phyloP scores from a whole-genome alignment of 2,797 vertebrate species.

The Clarias platycephalus region DNA sequence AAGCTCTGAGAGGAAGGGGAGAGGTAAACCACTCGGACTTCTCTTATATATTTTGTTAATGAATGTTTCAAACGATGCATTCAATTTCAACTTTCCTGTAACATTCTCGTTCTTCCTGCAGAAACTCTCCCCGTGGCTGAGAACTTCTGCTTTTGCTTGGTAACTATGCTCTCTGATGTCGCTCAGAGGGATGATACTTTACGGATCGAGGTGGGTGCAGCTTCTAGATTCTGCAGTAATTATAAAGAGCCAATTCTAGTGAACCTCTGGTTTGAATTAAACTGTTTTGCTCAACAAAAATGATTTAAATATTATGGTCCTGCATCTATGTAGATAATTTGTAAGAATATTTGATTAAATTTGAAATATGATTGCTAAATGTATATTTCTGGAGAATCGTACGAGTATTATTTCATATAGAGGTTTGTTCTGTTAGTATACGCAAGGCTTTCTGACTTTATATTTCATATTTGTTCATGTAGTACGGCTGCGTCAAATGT shows the following conservation, averaged over 20 bases:
- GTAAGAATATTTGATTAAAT: background rate
- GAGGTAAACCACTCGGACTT: conserved; percentile 69
- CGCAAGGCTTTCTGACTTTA: background rate
- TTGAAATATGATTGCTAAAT: background rate
- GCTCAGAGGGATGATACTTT: conserved; percentile 84
- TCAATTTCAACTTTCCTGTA: background rate
- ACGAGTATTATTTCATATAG: background rate
- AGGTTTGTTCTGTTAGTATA: background rate
- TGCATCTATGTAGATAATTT: background rate
- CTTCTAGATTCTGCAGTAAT: no score
- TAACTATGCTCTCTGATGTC: conserved; percentile 90
- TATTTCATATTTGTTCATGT: background rate
- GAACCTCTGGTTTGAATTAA: background rate
- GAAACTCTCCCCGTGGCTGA: conserved; percentile 90
- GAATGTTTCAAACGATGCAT: background rate
- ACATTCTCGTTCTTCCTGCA: conserved; percentile 54
- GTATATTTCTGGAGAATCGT: background rate
- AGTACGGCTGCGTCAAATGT: background rate
- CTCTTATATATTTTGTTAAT: background rate
- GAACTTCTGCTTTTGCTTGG: conserved; percentile 93
- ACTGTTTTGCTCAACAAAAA: background rate
- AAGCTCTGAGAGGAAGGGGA: conserved; percentile 86
- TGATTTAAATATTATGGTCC: background rate
- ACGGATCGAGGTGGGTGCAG: conserved; percentile 80
- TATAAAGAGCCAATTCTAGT: background rate